phyloP scores from a whole-genome alignment of 2,797 vertebrate genomes.

The Rhinophrynus dorsalis region DNA sequence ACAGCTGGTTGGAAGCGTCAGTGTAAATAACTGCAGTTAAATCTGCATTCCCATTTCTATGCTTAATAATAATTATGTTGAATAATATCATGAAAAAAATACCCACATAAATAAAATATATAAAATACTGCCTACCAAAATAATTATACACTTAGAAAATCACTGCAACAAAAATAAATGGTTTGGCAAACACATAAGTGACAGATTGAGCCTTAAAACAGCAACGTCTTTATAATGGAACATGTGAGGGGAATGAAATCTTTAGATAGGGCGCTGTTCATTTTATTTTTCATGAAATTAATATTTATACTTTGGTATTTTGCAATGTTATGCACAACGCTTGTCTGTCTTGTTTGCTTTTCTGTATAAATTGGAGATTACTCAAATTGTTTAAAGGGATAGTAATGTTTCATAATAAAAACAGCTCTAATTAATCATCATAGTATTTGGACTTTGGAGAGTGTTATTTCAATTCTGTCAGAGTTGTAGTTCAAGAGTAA shows the following conservation, averaged over 20 bases:
- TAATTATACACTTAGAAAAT: slow-evolving; percentile 60
- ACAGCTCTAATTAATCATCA: no score
- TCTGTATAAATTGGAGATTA: no score
- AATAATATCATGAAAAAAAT: slow-evolving; percentile 57
- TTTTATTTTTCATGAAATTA: neutral
- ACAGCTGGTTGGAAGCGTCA: slow-evolving; percentile 50
- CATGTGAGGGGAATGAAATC: neutral
- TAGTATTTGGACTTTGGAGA: no score
- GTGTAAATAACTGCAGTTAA: slow-evolving; percentile 45
- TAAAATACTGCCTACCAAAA: slow-evolving; percentile 52
- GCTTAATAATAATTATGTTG: slow-evolving; percentile 59
- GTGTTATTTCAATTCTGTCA: no score
- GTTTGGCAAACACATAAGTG: slow-evolving; percentile 58
- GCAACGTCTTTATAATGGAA: neutral
- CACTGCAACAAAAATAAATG: slow-evolving; percentile 50
- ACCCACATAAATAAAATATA: slow-evolving; percentile 50
- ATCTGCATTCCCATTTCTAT: slow-evolving; percentile 49
- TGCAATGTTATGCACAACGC: no score
- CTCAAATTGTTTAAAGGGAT: no score
- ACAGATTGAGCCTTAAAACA: slow-evolving; percentile 41
- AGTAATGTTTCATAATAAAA: no score
- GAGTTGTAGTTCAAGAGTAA: no score
- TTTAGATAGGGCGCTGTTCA: neutral
- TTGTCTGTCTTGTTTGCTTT: no score
- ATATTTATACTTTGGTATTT: no score